Percentiles rank a stretch among this genome's conserved stretches.
Evolutionary conservation across 1,140 invertebrate genomes (phyloP).

Genomic region (Holcopasites calliopsidis): DNA sequence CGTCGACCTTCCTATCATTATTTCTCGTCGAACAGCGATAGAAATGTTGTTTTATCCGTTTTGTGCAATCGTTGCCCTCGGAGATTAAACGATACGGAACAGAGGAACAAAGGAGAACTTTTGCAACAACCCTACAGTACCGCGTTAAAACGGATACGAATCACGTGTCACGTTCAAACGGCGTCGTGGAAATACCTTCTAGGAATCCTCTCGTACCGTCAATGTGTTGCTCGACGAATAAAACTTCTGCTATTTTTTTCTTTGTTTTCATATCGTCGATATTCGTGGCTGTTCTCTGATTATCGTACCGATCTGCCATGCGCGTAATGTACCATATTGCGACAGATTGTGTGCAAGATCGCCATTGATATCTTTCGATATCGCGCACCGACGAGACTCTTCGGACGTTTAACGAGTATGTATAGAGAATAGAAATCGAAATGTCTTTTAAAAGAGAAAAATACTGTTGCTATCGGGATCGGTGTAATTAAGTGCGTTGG

Average conservation of each 20-base stretch:
- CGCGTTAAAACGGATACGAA: neutral
- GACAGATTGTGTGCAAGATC: neutral
- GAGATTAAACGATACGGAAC: neutral
- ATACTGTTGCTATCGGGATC: conserved; percentile 66
- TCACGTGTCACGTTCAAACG: neutral
- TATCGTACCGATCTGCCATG: neutral
- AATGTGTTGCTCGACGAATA: conserved; percentile 1
- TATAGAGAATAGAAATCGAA: conserved; percentile 72
- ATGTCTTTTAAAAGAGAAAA: conserved; percentile 72
- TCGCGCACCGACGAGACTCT: conserved; percentile 53
- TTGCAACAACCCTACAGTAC: neutral
- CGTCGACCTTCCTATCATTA: neutral
- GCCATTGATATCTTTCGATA: conserved; percentile 24
- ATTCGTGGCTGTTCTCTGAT: conserved; percentile 12
- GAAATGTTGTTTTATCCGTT: neutral
- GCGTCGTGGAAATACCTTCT: too few relatives aligned
- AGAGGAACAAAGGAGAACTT: neutral
- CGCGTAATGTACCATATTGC: conserved; percentile 3
- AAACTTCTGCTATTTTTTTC: conserved; percentile 45
- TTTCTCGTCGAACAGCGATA: neutral
- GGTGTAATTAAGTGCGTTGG: conserved; percentile 49
- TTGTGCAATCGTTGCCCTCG: neutral
- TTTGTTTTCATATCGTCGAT: neutral
- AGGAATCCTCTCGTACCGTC: neutral
- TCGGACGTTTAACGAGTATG: conserved; percentile 67